Base-by-base conservation (phyloP, 2,113 vertebrate genomes). In the Hyperoodon ampullatus region DNA sequence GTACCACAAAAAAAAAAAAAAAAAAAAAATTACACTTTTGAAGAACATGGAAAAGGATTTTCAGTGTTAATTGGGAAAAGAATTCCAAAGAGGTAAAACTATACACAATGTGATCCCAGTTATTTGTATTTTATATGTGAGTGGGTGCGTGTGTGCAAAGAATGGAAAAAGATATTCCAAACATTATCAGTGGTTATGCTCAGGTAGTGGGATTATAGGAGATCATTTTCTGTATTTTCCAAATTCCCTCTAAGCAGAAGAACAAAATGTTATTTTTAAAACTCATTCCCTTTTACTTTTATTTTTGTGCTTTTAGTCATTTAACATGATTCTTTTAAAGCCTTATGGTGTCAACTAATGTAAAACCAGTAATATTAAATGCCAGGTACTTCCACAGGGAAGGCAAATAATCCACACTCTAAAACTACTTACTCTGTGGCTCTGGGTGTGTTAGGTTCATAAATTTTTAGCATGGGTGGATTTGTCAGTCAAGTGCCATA, bases 311-410 rank as follows among this genome's bases (percentile, higher is more conserved):
- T 68, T 74, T 78, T 58, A 78, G 19, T 91, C 72, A 53, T 26
- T 82, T 86, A 61, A 10, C 50, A n/a, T 78, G 35, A 14, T 53
- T 84, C 71, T 93, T 35, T 92, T 95, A 88, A 88, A 95, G 8
- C 39, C 39, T 90, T 85, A 8, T 10, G 12, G 8, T 92, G 39
- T 85, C 81, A 30, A n/a, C 33, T 24, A 58, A 0, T 92, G 16
- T 92, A 5, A 71, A 65, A 24, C 35, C 66, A 55, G 21, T 78
- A n/a, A 84, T 88, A 68, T 74, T 92, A 71, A 71, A 2, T 84
- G 18, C 47, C 35, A 77, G 26, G 23, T 91, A 50, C 77, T 78
- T n/a, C 35, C 35, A 50, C 33, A 44, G n/a, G 74, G 12, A 39
- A 63, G 42, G 16, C 28, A 66, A 15, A 44, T 70, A 44, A 39